phyloP scores from a whole-genome alignment of 1,140 invertebrate genomes.

The Arion vulgaris region DNA sequence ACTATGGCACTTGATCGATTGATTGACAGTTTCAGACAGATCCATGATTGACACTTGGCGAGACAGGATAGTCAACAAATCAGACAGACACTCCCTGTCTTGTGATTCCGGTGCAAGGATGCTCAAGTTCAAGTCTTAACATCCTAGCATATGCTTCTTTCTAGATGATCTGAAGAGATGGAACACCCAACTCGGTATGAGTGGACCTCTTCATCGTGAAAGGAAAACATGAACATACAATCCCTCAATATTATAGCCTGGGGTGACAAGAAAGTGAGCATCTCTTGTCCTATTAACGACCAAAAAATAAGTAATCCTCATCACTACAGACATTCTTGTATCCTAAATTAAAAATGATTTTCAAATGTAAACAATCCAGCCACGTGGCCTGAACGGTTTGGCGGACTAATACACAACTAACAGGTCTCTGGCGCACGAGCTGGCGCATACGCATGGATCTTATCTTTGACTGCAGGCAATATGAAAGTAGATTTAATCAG shows the following conservation, averaged over 20 bases:
- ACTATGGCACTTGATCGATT: no score
- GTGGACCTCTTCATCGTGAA: background rate
- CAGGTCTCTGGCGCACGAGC: background rate
- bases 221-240: background rate
- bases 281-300: background rate
- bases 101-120: no score
- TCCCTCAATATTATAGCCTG: background rate
- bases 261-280: background rate
- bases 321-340: background rate
- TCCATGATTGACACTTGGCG: no score
- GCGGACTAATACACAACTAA: constrained; percentile 24
- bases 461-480: background rate
- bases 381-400: constrained; percentile 6
- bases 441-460: background rate
- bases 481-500: background rate
- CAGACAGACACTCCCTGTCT: no score
- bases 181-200: background rate
- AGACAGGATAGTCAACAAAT: no score
- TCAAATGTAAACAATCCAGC: background rate
- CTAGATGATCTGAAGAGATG: background rate
- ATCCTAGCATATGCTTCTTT: no score
- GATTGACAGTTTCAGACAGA: no score
- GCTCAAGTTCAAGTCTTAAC: no score
- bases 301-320: background rate
- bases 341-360: background rate